Percentiles rank a stretch among this genome's conserved stretches.
Evolutionary conservation across 2,113 vertebrate species (phyloP).

Genomic region (Phyllostomus discolor): DNA sequence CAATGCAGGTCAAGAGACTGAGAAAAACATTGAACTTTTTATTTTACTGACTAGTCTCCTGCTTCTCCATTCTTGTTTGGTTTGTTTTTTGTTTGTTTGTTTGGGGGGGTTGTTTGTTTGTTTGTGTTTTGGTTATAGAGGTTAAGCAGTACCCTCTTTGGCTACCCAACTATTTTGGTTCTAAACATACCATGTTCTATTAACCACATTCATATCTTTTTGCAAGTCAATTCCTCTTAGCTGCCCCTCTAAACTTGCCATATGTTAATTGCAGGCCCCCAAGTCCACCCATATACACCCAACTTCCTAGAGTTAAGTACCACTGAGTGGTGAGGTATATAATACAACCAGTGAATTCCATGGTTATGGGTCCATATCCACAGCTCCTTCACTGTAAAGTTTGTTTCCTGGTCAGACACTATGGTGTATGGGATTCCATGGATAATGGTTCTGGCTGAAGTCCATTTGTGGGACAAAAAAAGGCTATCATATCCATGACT

Average conservation of each 20-base stretch:
- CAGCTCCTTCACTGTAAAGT: not conserved
- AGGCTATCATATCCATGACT: not conserved
- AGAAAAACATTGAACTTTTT: not conserved
- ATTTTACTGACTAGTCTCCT: not conserved
- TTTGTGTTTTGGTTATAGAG: not conserved
- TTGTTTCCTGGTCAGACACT: not conserved
- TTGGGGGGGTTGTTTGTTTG: no score
- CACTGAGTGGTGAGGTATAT: not conserved
- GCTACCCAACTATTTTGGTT: not conserved
- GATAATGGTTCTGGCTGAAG: not conserved
- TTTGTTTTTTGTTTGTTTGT: no score
- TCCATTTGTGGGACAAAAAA: not conserved
- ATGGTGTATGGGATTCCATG: not conserved
- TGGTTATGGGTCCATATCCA: not conserved
- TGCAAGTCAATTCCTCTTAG: not conserved
- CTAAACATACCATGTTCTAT: not conserved
- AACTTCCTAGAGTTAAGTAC: not conserved
- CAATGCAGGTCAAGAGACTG: not conserved
- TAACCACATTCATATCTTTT: not conserved
- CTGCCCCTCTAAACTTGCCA: not conserved
- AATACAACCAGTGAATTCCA: not conserved
- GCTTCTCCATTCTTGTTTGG: not conserved
- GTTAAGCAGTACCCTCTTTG: not conserved
- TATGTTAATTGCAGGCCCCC: not conserved
- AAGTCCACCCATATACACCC: not conserved